These are phyloP conservation scores for Acyrthosiphon pisum DNA, from an alignment of 1,140 invertebrate species.

Conservation along the genomic window DNA sequence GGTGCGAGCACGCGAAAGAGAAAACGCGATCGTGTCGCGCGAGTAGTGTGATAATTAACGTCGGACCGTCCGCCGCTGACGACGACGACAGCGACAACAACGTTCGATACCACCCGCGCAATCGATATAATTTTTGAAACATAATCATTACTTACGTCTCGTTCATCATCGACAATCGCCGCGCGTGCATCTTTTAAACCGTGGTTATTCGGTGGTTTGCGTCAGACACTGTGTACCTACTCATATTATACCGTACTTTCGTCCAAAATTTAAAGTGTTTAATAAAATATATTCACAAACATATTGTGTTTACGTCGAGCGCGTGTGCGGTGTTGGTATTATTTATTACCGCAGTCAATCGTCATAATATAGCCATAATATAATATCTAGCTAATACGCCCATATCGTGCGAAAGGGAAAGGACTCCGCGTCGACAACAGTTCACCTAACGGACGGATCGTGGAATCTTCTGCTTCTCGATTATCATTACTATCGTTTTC, in stretches of 20 bases:
- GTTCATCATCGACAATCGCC: too few species aligned
- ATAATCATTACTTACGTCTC: background rate
- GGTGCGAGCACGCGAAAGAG: slow-evolving; percentile 32
- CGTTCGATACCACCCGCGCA: background rate
- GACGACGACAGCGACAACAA: background rate
- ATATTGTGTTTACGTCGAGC: too few species aligned
- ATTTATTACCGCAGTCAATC: background rate
- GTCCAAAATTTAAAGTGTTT: background rate
- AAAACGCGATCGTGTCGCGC: slow-evolving; percentile 15
- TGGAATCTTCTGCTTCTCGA: background rate
- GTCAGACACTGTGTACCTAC: too few species aligned
- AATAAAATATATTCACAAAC: too few species aligned
- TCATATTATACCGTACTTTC: background rate
- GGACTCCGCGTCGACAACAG: background rate
- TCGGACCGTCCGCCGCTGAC: slow-evolving; percentile 39
- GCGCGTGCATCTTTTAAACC: too few species aligned
- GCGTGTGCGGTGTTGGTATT: background rate
- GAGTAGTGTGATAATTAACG: slow-evolving; percentile 51
- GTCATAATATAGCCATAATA: background rate
- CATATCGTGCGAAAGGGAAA: background rate
- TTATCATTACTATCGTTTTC: background rate
- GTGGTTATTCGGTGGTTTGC: background rate
- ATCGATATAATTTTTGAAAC: background rate
- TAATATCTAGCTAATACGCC: background rate
- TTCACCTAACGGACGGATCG: background rate